Percentiles rank a stretch among this genome's conserved stretches.
These are phyloP conservation scores for Drosophila lowei DNA, from an alignment of 1,140 invertebrate genomes.

Conservation along the genomic window DNA sequence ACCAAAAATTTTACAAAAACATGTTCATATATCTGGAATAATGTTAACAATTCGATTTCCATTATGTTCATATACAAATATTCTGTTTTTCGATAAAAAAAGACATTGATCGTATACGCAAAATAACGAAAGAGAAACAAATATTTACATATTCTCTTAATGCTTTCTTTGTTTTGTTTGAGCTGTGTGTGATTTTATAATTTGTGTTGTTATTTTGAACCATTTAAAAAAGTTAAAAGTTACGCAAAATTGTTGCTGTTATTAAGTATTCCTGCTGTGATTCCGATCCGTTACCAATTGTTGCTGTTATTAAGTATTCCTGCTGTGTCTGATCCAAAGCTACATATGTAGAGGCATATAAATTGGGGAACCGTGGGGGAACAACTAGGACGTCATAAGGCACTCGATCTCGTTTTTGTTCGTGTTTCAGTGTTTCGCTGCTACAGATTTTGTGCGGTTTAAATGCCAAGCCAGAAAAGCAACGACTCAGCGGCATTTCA, in stretches of 20 bases:
- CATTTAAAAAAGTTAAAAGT: no score
- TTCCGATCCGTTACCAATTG: no score
- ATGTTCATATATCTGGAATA: neutral
- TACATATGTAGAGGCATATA: conserved; percentile 45
- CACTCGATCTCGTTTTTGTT: conserved; percentile 50
- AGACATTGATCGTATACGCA: no score
- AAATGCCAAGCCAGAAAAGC: conserved; percentile 53
- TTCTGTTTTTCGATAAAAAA: no score
- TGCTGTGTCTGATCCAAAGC: conserved; percentile 33
- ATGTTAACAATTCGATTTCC: conserved; percentile 49
- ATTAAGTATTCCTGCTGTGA: no score
- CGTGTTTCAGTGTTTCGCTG: conserved; percentile 20
- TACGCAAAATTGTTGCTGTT: no score
- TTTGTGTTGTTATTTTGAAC: no score
- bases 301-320: conserved; percentile 39
- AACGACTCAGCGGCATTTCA: conserved; percentile 6
- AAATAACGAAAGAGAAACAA: no score
- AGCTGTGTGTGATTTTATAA: no score
- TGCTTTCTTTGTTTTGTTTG: no score
- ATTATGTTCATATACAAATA: conserved; percentile 48
- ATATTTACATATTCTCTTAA: no score
- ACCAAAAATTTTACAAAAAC: neutral
- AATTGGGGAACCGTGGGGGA: conserved; percentile 24
- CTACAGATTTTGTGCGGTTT: conserved; percentile 41
- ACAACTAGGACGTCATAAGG: conserved; percentile 59